Conservation (phyloP, 2,797 vertebrate species). For the Phataginus tricuspis region DNA sequence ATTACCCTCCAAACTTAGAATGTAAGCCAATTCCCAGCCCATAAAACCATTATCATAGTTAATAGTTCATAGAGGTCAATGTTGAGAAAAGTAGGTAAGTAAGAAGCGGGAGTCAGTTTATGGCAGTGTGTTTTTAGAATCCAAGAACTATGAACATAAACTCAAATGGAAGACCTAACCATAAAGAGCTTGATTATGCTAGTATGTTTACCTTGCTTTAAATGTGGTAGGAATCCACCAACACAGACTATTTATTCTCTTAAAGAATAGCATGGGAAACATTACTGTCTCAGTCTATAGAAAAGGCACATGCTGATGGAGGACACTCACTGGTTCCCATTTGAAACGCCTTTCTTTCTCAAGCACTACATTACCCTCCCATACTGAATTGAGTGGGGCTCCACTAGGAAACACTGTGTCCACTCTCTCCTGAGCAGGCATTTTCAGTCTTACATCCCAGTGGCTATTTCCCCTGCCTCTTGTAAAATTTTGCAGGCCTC, state of each 20-base stretch:
- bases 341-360: background rate
- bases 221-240: background rate
- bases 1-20: background rate
- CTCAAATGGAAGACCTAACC: background rate
- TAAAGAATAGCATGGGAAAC: background rate
- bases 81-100: background rate
- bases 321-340: background rate
- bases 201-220: background rate
- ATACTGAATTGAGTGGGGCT: background rate
- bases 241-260: background rate
- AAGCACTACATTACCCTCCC: background rate
- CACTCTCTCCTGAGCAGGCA: background rate
- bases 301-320: background rate
- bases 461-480: background rate
- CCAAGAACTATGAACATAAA: constrained; percentile 1
- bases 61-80: background rate
- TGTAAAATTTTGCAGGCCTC: background rate
- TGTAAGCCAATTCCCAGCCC: background rate
- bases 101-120: background rate
- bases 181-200: background rate
- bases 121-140: background rate
- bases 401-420: background rate
- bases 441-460: background rate
- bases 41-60: background rate
- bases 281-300: background rate